Base-by-base conservation (phyloP, 1,140 invertebrate species). In the Glossosoma conforme region DNA sequence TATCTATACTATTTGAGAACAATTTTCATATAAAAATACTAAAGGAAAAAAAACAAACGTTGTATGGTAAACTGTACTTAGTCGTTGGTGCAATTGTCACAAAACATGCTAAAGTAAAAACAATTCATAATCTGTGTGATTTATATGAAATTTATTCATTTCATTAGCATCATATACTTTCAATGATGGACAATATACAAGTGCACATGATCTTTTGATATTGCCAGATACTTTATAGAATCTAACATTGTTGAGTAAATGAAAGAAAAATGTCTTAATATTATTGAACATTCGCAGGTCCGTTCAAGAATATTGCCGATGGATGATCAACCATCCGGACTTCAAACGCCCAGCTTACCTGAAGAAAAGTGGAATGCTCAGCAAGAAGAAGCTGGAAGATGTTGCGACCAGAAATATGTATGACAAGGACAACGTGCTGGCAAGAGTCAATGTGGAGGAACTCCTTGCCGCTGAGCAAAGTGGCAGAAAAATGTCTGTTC, bases 311-410 rank as follows among this genome's bases (percentile, higher is more conserved):
- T 77, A 71, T 47, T 76, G 74, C 42, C 65, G 70, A 20, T 77
- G 73, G 73, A 70, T 77, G 61, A 70, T 71, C 22, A 65, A 72
- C 2, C 74, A 77, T 52, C 72, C 70, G 0, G 68, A 74, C 35
- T 52, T 68, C 44, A 61, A 66, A 11, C 60, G 65, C 19, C 66
- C 75, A 4, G 65, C 65, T 1, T 77, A 73, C 52, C 60, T 77
- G 13, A 66, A 46, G 36, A 69, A 66, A 37, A 61, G 68, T 13
- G 67, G 68, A 11, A 65, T 73, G 63, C 71, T 75, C 48, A 66
- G 71, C 41, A 48, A 62, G 0, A 64, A 60, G 1, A 63, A 69
- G 4, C 56, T 74, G 14, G 62, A 73, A 19, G 49, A 42, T 28
- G 25, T 50, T 9, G 20, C 24, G 14, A 13, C 33, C 6, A 37